phyloP scores from a whole-genome alignment of 2,888 invertebrate genomes.

The Microplitis deprimator region DNA sequence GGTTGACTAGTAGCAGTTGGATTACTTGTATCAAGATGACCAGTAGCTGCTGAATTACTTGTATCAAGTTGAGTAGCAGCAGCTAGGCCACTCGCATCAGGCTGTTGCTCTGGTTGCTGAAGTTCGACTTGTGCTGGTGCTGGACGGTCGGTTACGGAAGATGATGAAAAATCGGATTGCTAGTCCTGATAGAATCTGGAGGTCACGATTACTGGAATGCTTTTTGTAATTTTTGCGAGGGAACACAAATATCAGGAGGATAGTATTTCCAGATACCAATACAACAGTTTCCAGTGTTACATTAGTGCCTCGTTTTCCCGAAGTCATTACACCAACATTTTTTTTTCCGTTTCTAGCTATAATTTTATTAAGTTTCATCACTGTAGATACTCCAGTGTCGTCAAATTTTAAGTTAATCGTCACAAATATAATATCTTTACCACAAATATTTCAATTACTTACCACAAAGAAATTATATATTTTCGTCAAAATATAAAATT shows the following conservation, averaged over 20 bases:
- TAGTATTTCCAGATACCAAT: constrained; percentile 44
- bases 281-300: constrained; percentile 53
- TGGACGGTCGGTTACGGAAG: constrained; percentile 28
- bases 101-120: neutral
- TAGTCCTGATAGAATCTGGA: constrained; percentile 43
- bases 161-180: constrained; percentile 26
- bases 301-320: constrained; percentile 56
- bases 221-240: constrained; percentile 45
- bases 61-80: constrained; percentile 50
- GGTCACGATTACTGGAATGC: constrained; percentile 35
- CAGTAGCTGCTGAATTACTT: constrained; percentile 40
- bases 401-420: too few relatives aligned
- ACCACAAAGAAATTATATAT: too few relatives aligned
- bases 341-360: constrained; percentile 51
- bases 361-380: constrained; percentile 31
- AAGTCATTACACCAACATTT: constrained; percentile 47
- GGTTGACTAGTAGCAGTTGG: constrained; percentile 55
- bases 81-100: neutral
- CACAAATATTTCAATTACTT: too few relatives aligned
- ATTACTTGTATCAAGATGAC: constrained; percentile 42
- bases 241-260: constrained; percentile 48
- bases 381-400: constrained; percentile 30
- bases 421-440: too few relatives aligned
- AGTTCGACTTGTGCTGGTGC: neutral
- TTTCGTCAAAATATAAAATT: too few relatives aligned